Evolutionary conservation across 2,113 vertebrate genomes (phyloP), one percentile per base, ranked within the genome.

Genomic region (Mirza zaza): DNA sequence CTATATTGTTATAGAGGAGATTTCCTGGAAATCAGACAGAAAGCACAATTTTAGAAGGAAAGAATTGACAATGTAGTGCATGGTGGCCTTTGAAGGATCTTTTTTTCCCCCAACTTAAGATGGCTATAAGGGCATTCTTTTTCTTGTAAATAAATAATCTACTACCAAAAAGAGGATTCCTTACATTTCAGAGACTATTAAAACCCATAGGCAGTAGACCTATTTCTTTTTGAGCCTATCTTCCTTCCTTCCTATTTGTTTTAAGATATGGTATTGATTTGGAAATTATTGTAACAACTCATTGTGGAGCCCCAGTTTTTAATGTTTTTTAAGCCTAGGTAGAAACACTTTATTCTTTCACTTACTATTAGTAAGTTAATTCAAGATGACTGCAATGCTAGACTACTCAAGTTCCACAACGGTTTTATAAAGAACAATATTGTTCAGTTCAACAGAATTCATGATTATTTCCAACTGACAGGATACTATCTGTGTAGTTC

Each of bases 21-120:
- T 93, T 95, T 94, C 50, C 21, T 0, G 48, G 55, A 97, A 92
- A 92, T 92, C n/a, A 96, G 23, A 81, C 14, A 67, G 29, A 48
- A 61, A 70, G 11, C 27, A 50, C 68, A 45, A 7, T 52, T 76
- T 97, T 89, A 61, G 36, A 76, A 73, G n/a, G 42, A n/a, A 73
- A 97, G 55, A 85, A 45, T 50, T 65, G 1, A 84, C 39, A 57
- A n/a, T 45, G 11, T 4, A 21, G 45, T 57, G 27, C 45, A 39
- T 48, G 55, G 23, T 77, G 65, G 71, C 6, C 29, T 92, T 92
- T 77, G 48, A 3, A 65, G 42, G 20, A 91, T 87, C 18, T 17
- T 68, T 48, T 87, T 87, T 4, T 3, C 13, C 50, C 27, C 36
- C 83, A 13, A 83, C 45, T 93, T 68, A 82, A 77, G 14, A 67